Percentiles rank a stretch among this genome's conserved stretches.
These are phyloP conservation scores for Balaeniceps rex DNA, from an alignment of 2,113 vertebrate genomes.

Conservation along the genomic window DNA sequence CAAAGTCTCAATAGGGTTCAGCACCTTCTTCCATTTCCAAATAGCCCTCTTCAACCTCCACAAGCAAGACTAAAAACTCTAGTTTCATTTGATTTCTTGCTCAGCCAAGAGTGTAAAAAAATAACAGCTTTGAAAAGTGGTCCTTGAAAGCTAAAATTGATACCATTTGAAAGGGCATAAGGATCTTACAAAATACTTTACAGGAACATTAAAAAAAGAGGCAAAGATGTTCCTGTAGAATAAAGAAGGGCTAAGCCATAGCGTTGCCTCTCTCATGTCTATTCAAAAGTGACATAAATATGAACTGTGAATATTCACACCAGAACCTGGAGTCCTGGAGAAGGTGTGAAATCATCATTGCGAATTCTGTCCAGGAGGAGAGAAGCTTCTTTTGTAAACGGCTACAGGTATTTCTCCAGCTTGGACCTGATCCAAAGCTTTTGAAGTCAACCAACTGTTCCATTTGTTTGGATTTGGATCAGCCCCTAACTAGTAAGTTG, in stretches of 20 bases:
- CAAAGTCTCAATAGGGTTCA: background rate
- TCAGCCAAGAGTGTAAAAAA: background rate
- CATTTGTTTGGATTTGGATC: background rate
- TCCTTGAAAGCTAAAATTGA: background rate
- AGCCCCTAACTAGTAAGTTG: background rate
- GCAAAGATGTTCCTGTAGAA: background rate
- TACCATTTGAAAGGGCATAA: background rate
- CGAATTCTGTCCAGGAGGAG: background rate
- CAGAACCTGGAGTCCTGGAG: background rate
- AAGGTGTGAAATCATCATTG: background rate
- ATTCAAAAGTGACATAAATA: background rate
- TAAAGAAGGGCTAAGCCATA: background rate
- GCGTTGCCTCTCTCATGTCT: background rate
- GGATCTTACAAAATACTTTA: background rate
- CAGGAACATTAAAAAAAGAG: background rate
- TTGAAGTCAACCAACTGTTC: background rate
- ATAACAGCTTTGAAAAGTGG: background rate
- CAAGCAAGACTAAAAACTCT: background rate
- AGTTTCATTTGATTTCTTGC: background rate
- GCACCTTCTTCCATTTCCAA: background rate
- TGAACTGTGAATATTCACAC: background rate
- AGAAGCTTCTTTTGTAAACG: background rate
- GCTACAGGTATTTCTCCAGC: background rate
- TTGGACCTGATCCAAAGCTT: background rate
- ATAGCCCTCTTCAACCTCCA: background rate